phyloP scores from a whole-genome alignment of 1,140 invertebrate species.

The Scaptodrosophila lebanonensis region DNA sequence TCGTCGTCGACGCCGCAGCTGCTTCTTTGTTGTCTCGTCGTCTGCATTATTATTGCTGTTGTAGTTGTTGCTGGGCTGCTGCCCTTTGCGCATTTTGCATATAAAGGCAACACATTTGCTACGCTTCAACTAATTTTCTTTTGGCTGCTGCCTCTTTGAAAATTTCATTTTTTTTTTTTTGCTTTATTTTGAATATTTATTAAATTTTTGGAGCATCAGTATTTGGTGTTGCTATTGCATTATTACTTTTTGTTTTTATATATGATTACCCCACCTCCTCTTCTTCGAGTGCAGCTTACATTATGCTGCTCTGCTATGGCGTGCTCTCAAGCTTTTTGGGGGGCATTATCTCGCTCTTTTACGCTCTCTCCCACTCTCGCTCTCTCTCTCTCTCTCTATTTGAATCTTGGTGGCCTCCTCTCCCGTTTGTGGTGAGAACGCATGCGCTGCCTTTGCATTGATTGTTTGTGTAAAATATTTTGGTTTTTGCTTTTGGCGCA shows the following conservation, averaged over 20 bases:
- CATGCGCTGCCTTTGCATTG: conserved; percentile 60
- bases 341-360: conserved; percentile 28
- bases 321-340: conserved; percentile 6
- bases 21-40: conserved; percentile 69
- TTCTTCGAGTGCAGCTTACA: too few relatives aligned
- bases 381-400: conserved; percentile 1
- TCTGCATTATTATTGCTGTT: conserved; percentile 24
- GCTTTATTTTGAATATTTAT: too few relatives aligned
- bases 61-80: conserved; percentile 31
- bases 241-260: conserved; percentile 53
- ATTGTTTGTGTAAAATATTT: conserved; percentile 71
- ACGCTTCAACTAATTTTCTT: conserved; percentile 13
- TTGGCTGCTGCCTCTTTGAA: conserved; percentile 7
- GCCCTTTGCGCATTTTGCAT: conserved; percentile 55
- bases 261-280: too few relatives aligned
- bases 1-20: background rate
- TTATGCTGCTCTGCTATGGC: conserved; percentile 8
- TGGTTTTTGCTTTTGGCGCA: too few relatives aligned
- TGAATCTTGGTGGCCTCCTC: background rate
- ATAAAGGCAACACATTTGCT: conserved; percentile 31
- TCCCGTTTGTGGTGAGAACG: conserved; percentile 6
- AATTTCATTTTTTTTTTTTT: conserved; percentile 12
- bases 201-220: background rate
- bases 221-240: conserved; percentile 19
- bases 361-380: background rate